Evolutionary conservation across 2,113 vertebrate species (phyloP).

Genomic region (Dicaeum eximium): DNA sequence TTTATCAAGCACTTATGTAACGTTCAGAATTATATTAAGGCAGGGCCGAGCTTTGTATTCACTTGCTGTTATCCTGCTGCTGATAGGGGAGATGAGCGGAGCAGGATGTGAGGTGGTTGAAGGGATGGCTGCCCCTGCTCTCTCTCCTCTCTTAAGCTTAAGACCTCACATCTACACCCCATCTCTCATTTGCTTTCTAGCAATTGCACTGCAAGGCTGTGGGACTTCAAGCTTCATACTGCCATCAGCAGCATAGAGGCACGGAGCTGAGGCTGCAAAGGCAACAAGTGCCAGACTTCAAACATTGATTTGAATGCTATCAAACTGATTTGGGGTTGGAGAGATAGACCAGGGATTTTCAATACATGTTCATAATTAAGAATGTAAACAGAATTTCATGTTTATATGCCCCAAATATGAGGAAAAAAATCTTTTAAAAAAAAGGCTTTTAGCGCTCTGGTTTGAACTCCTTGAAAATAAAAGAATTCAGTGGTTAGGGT

Average conservation of each 20-base stretch:
- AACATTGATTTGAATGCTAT: conserved; percentile 6
- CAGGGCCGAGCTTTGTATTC: neutral
- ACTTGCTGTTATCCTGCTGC: neutral
- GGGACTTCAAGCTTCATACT: neutral
- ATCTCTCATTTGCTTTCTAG: neutral
- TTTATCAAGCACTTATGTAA: conserved; percentile 55
- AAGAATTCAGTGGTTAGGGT: neutral
- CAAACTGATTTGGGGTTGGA: neutral
- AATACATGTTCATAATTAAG: neutral
- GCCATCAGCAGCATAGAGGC: neutral
- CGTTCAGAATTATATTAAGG: neutral
- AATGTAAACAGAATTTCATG: neutral
- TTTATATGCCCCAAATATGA: neutral
- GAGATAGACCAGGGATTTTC: conserved; percentile 14
- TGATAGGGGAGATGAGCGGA: neutral
- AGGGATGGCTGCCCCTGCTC: neutral
- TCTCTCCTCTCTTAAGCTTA: neutral
- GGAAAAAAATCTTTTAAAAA: neutral
- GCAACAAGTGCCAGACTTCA: conserved; percentile 15
- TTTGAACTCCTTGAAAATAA: neutral
- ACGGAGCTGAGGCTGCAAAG: neutral
- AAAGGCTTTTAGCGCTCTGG: neutral
- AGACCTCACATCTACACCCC: neutral
- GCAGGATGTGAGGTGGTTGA: neutral
- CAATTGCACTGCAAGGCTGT: neutral